Evolutionary conservation across 2,888 invertebrate genomes (phyloP).

Genomic region (Campoletis raptor): DNA sequence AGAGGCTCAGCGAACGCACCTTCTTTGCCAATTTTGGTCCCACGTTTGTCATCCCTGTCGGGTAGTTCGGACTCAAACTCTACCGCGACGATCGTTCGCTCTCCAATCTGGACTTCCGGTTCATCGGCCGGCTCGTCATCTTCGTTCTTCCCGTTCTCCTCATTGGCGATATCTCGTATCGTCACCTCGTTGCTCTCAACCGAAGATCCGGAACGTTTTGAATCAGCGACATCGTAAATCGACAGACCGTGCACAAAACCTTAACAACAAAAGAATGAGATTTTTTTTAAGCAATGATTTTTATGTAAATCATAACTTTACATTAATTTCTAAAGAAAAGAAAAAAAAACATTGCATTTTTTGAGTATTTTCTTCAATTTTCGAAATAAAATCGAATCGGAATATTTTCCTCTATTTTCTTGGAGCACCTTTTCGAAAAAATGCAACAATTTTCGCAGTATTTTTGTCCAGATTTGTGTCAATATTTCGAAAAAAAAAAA

Average conservation of each 20-base stretch:
- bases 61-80: conserved; percentile 79
- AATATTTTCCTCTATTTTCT: background rate
- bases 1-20: conserved; percentile 72
- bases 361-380: background rate
- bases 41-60: conserved; percentile 75
- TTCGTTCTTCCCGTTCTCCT: conserved; percentile 63
- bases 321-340: background rate
- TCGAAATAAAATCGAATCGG: no score
- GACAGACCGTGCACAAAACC: conserved; percentile 73
- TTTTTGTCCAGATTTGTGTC: background rate
- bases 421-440: background rate
- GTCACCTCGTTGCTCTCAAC: conserved; percentile 73
- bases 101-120: conserved; percentile 71
- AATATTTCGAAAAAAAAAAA: no score
- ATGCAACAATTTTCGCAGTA: background rate
- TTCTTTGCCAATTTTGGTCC: conserved; percentile 76
- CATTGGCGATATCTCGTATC: conserved; percentile 69
- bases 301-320: background rate
- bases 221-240: conserved; percentile 73
- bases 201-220: conserved; percentile 61
- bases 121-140: conserved; percentile 71
- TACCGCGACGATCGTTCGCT: conserved; percentile 77
- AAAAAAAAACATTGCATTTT: background rate
- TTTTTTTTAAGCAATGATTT: background rate
- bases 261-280: conserved; percentile 22